Conservation (phyloP, 2,113 vertebrate species). For the Sclerurus mexicanus region DNA sequence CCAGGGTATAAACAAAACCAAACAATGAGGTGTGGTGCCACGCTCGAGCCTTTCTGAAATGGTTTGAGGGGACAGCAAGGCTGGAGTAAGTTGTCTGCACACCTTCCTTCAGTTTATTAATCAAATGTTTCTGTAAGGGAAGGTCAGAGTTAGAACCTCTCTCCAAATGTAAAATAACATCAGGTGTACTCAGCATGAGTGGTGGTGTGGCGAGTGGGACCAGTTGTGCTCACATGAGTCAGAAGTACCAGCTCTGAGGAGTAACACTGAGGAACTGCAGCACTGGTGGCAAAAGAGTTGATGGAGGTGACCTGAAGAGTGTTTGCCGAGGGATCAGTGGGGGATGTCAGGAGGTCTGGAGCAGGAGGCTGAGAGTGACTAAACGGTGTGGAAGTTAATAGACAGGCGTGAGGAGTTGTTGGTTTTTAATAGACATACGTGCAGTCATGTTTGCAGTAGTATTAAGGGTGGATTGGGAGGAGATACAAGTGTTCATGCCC, state of each 20-base stretch:
- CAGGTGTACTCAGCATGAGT: background rate
- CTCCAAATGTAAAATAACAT: background rate
- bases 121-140: background rate
- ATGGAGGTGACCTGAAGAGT: background rate
- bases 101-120: background rate
- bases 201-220: background rate
- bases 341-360: background rate
- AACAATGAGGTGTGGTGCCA: background rate
- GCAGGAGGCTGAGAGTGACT: background rate
- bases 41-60: background rate
- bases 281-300: background rate
- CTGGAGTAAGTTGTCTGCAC: background rate
- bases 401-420: background rate
- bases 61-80: background rate
- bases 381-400: background rate
- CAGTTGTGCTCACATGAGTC: constrained; percentile 1
- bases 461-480: background rate
- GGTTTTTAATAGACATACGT: background rate
- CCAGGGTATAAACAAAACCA: background rate
- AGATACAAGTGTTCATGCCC: background rate
- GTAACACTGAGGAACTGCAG: background rate
- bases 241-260: background rate
- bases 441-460: background rate
- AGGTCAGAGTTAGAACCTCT: background rate
- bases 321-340: background rate